Conservation (phyloP, 2,797 vertebrate species). For the Poecilia gillii region DNA sequence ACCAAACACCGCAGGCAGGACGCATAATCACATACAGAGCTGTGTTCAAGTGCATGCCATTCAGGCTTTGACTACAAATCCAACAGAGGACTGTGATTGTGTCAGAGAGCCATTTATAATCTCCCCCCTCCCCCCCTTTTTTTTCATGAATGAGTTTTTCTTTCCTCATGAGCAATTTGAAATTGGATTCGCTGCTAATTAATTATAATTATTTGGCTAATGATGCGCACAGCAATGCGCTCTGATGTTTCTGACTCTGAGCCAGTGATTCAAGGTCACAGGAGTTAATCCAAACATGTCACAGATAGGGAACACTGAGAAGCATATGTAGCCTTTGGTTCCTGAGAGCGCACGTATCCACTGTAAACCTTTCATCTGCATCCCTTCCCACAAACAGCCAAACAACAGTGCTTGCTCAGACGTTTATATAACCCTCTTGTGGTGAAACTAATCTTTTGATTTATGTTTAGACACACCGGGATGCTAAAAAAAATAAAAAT, state of each 20-base stretch:
- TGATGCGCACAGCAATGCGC: conserved; percentile 65
- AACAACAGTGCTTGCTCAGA: neutral
- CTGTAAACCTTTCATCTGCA: neutral
- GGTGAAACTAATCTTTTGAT: neutral
- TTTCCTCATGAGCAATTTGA: conserved; percentile 64
- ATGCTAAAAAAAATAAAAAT: neutral
- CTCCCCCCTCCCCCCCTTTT: conserved; percentile 40
- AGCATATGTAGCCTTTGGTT: conserved; percentile 24
- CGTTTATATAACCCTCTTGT: neutral
- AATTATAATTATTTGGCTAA: conserved; percentile 81
- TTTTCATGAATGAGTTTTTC: conserved; percentile 49
- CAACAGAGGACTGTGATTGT: conserved; percentile 56
- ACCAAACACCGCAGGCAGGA: conserved; percentile 52
- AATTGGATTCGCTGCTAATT: conserved; percentile 80
- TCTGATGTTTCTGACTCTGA: conserved; percentile 64
- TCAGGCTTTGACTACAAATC: conserved; percentile 50
- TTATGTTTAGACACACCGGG: neutral
- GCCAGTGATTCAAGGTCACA: conserved; percentile 71
- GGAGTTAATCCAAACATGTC: conserved; percentile 68
- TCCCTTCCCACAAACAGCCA: neutral
- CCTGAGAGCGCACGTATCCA: conserved; percentile 15
- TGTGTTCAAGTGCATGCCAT: conserved; percentile 55
- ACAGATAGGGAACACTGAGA: conserved; percentile 35
- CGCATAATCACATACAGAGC: conserved; percentile 54
- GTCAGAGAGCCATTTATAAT: conserved; percentile 56